Evolutionary conservation across 2,888 invertebrate species (phyloP), one percentile per base, ranked within the genome.

Genomic region (Pterostichus madidus): DNA sequence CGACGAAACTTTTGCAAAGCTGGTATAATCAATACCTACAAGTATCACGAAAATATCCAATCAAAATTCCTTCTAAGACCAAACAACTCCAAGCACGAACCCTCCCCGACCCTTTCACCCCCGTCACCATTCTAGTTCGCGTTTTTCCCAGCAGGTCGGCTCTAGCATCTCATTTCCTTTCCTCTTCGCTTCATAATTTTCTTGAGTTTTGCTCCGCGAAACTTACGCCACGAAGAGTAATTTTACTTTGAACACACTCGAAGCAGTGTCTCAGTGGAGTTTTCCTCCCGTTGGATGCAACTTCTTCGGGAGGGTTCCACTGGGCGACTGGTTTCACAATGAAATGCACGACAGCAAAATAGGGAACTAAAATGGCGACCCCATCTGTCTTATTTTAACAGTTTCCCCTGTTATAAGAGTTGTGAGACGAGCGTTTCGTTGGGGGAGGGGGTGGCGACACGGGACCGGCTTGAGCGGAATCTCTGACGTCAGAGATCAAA

Each of bases 341-440:
- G 89, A 89, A 89, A 89, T 88, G 89, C 88, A 88, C 84, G 88
- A 87, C 87, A 87, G 88, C 88, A 88, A 88, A 88, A 87, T 88
- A 88, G 87, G 86, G 86, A 87, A 86, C 88, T 87, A 88, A 88
- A 88, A 88, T 88, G 89, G 89, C 88, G 87, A 80, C 87, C 87
- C 86, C 88, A 89, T 89, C 89, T 88, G 88, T 89, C 89, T 89
- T 89, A 89, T 89, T 89, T 88, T 88, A 88, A 86, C 87, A 85
- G 87, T 80, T 80, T 80, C 80, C 80, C 80, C 80, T 64, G 80
- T 52, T 80, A 68, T 49, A 80, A 80, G 80, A 80, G 79, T 79
- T 79, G 79, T 39, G 44, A 39, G 49, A 76, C 64, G 64, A 35
- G 64, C 35, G 32, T 56, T 56, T 56, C 56, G 17, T 17, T n/a